Base-by-base conservation (phyloP, 1,140 invertebrate species). In the Aphelinus certus region DNA sequence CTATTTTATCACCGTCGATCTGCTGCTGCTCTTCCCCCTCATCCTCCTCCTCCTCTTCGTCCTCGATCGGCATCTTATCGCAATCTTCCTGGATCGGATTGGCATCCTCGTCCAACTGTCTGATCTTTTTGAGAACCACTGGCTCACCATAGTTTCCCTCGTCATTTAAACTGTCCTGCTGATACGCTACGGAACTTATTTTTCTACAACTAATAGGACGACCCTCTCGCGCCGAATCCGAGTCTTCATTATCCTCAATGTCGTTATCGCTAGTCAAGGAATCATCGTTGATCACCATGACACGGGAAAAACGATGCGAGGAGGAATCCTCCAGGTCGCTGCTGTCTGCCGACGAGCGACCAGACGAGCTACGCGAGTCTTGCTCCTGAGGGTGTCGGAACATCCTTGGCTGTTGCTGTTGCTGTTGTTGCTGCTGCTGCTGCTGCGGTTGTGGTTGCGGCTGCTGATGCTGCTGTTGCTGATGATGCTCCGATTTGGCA, bases 241-340 rank as follows among this genome's bases (percentile, higher is more conserved):
- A 88, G 76, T 88, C 89, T 26, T 88, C 89, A 76, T 88, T 87
- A 51, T 89, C 88, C 62, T 89, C 84, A 65, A 87, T 82, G 3
- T 88, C 91, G 9, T 90, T 88, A 58, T 76, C 91, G 4, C 92
- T 92, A 6, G 91, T 92, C 0, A 92, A 89, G 48, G 91, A 90
- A 60, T 91, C 90, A 4, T 91, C 91, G 47, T 94, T 94, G 1
- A 94, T 92, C 0, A 94, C 90, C 79, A 94, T 94, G 0, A 94
- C 92, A 26, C 92, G 89, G 0, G 93, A 93, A 81, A 94, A 94
- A 42, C 90, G 88, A 9, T 92, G 91, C 0, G 91, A 88, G 9
- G 92, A 91, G n/a, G 89, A 88, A 42, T 91, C 91, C 4, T 91
- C 91, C 1, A 91, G 89, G 64, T 92, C 91, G 47, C 90, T 92